Conservation (phyloP, 2,797 vertebrate species). For the Dipus sagitta region DNA sequence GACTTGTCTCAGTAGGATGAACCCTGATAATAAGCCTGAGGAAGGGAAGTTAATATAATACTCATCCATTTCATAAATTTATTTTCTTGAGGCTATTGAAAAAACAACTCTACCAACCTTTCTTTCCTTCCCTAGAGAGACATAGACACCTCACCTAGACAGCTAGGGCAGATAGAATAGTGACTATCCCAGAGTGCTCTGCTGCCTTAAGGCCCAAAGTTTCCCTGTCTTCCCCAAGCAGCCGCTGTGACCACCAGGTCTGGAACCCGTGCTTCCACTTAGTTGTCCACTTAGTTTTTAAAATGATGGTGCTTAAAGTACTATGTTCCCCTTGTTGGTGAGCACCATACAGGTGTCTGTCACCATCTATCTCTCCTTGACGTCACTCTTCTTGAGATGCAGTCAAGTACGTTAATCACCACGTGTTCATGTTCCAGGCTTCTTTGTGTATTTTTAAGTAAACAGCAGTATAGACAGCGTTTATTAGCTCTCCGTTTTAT, state of each 20-base stretch:
- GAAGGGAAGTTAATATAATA: too few species aligned
- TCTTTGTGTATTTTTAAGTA: slow-evolving; percentile 7
- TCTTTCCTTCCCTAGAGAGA: not conserved
- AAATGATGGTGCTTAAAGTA: not conserved
- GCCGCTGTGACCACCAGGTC: not conserved
- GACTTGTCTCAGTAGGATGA: not conserved
- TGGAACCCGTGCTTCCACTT: not conserved
- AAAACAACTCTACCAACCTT: not conserved
- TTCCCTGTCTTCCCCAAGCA: not conserved
- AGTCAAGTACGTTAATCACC: not conserved
- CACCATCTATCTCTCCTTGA: not conserved
- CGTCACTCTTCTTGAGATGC: not conserved
- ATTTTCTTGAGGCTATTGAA: too few species aligned
- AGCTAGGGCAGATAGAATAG: rapidly evolving
- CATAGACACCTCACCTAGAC: rapidly evolving
- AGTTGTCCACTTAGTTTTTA: not conserved
- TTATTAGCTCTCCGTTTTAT: not conserved
- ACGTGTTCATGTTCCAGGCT: not conserved
- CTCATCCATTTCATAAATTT: not conserved
- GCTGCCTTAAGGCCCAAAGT: not conserved
- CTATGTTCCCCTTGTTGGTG: not conserved
- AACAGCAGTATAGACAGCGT: not conserved
- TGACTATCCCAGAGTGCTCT: not conserved
- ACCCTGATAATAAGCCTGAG: not conserved
- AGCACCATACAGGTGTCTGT: rapidly evolving